These are phyloP conservation scores for Rhopalosiphum maidis DNA, from an alignment of 1,140 invertebrate species.

Conservation along the genomic window DNA sequence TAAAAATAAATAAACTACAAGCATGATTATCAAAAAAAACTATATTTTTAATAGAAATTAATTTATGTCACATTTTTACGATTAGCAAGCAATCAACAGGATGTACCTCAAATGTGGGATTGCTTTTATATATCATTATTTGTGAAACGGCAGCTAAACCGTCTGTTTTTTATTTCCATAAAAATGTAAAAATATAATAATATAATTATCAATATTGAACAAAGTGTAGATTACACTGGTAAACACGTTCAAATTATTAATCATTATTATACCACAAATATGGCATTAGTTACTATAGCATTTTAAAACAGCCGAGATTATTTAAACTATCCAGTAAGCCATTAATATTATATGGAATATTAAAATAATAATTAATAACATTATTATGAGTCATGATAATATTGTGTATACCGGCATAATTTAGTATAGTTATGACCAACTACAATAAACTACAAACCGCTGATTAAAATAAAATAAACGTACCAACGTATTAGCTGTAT, in stretches of 20 bases:
- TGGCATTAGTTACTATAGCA: neutral
- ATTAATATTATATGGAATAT: neutral
- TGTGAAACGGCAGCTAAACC: neutral
- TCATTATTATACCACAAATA: neutral
- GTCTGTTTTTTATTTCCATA: neutral
- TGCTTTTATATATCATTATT: neutral
- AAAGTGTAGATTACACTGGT: neutral
- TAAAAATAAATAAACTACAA: slow-evolving; percentile 12
- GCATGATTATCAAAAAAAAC: neutral
- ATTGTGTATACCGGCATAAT: neutral
- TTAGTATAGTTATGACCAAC: neutral
- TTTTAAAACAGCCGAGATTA: neutral
- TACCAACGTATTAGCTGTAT: neutral
- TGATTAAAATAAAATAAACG: neutral
- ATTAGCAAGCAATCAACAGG: neutral
- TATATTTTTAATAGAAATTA: neutral
- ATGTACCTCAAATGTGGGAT: neutral
- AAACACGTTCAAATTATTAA: neutral
- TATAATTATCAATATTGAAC: neutral
- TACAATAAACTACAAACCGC: neutral
- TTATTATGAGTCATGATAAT: neutral
- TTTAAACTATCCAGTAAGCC: neutral
- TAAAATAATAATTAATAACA: neutral
- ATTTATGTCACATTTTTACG: neutral
- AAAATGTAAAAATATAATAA: neutral